These are phyloP conservation scores for Dilophus febrilis DNA, from an alignment of 2,888 invertebrate species.

Conservation along the genomic window DNA sequence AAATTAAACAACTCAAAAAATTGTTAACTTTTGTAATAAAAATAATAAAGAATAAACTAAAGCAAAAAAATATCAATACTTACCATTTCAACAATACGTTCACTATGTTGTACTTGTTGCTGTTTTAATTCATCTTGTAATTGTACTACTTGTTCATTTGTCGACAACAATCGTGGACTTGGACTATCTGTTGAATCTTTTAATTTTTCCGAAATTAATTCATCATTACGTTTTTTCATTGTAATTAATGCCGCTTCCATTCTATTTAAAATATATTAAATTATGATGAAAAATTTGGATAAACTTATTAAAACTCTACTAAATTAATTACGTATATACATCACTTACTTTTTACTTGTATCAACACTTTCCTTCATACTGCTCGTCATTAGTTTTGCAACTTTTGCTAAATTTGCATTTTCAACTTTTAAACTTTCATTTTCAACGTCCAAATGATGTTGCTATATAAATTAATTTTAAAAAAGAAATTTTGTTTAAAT, in stretches of 20 bases:
- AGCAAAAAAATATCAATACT: constrained; percentile 10
- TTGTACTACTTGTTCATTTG: constrained; percentile 11
- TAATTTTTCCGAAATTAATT: constrained; percentile 18
- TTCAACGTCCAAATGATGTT: constrained; percentile 27
- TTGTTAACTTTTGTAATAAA: no score
- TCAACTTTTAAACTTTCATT: constrained; percentile 25
- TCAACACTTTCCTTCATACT: constrained; percentile 30
- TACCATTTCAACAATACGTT: constrained; percentile 30
- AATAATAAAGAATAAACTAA: no score
- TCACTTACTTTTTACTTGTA: constrained; percentile 26
- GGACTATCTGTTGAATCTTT: constrained; percentile 23
- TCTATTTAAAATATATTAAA: constrained; percentile 12
- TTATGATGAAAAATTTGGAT: neutral
- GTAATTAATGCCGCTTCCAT: constrained; percentile 28
- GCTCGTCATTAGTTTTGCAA: constrained; percentile 26
- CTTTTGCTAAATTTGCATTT: constrained; percentile 26
- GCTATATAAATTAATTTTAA: constrained; percentile 18
- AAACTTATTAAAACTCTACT: neutral
- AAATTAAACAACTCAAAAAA: neutral
- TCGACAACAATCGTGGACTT: constrained; percentile 4
- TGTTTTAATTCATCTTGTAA: constrained; percentile 21
- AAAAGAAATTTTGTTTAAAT: no score
- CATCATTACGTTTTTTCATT: constrained; percentile 27
- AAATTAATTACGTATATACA: neutral
- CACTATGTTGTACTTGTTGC: constrained; percentile 24